Conservation (phyloP, 2,113 vertebrate genomes). For the Fregata magnificens region DNA sequence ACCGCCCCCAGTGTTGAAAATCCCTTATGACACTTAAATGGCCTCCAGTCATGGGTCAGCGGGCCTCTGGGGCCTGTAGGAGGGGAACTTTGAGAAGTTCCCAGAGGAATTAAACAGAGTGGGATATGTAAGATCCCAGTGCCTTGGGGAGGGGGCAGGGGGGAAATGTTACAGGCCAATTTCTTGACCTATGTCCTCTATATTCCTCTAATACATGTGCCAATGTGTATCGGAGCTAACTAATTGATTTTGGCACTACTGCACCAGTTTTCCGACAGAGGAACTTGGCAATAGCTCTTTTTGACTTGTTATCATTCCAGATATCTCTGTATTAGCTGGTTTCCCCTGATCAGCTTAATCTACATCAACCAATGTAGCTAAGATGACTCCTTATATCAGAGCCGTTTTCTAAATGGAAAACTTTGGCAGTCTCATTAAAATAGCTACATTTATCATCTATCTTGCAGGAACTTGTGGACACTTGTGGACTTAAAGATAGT, state of each 20-base stretch:
- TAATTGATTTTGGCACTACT: neutral
- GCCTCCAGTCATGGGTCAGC: neutral
- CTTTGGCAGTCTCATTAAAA: neutral
- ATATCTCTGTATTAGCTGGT: neutral
- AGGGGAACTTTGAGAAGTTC: neutral
- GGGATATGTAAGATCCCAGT: no score
- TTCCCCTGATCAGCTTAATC: neutral
- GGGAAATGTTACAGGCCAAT: neutral
- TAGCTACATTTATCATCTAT: neutral
- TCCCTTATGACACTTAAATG: accelerated
- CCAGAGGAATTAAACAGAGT: neutral
- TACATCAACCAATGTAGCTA: neutral
- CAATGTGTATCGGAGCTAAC: neutral
- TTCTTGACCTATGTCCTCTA: neutral
- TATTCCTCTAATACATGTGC: neutral
- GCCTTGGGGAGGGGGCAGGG: no score
- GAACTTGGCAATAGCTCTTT: neutral
- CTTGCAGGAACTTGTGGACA: neutral
- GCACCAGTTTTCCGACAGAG: neutral
- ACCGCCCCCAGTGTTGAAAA: accelerated
- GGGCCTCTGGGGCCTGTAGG: neutral
- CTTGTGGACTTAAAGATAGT: neutral
- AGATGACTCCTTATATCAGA: neutral
- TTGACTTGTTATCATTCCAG: neutral
- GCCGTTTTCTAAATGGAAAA: neutral